Conservation (phyloP, 2,888 invertebrate genomes). For the Mesopsocus fuscifrons region DNA sequence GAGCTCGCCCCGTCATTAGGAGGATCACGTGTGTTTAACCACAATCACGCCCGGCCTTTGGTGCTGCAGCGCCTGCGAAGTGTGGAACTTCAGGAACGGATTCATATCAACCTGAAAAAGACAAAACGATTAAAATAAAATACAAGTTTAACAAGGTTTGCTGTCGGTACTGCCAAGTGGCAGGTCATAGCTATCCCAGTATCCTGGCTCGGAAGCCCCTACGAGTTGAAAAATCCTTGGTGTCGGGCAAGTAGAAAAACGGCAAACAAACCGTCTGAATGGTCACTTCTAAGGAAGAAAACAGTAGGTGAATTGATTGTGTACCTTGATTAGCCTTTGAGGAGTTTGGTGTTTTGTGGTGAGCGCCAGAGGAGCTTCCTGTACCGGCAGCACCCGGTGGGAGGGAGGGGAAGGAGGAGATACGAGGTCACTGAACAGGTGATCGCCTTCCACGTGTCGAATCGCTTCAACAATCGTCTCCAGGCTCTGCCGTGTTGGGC, state of each 20-base stretch:
- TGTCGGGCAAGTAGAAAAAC: too few relatives aligned
- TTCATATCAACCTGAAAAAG: constrained; percentile 37
- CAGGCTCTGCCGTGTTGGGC: constrained; percentile 79
- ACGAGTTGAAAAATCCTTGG: too few relatives aligned
- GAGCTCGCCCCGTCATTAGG: too few relatives aligned
- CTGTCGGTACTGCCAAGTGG: too few relatives aligned
- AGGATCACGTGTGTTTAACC: constrained; percentile 50
- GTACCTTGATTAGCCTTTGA: constrained; percentile 12
- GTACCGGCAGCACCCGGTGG: constrained; percentile 15
- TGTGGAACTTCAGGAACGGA: constrained; percentile 40
- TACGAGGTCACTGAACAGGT: constrained; percentile 56
- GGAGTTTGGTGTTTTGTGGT: constrained; percentile 24
- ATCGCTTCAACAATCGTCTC: constrained; percentile 98
- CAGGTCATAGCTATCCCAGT: too few relatives aligned
- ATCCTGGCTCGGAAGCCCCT: too few relatives aligned
- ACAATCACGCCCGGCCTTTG: constrained; percentile 81
- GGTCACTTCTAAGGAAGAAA: too few relatives aligned
- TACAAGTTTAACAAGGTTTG: background rate
- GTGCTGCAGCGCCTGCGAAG: constrained; percentile 14
- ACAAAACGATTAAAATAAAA: background rate
- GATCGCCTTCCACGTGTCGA: constrained; percentile 90
- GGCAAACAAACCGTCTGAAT: too few relatives aligned
- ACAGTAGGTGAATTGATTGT: too few relatives aligned
- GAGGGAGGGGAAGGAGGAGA: constrained; percentile 16
- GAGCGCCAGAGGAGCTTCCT: constrained; percentile 36